Conservation (phyloP, 2,113 vertebrate species). For the Lepus americanus region DNA sequence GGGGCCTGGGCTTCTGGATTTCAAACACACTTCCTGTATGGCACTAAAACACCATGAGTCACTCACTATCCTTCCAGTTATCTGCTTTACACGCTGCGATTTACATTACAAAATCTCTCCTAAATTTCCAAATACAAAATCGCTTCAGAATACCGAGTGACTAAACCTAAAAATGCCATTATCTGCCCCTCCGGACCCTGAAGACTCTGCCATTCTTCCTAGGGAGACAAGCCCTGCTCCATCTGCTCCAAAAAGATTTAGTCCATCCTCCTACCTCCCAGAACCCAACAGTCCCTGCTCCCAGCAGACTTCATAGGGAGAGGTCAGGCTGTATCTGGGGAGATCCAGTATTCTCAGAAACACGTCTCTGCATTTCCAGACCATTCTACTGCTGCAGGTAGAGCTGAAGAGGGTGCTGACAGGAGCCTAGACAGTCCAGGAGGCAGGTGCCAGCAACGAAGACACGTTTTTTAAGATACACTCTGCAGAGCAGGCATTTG, state of each 20-base stretch:
- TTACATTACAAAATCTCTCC: not conserved
- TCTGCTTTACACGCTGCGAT: not conserved
- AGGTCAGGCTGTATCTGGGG: not conserved
- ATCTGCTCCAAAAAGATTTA: not conserved
- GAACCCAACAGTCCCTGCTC: not conserved
- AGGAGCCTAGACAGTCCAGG: not conserved
- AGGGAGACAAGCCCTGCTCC: not conserved
- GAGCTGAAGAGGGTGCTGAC: not conserved
- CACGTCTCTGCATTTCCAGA: not conserved
- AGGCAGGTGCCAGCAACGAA: not conserved
- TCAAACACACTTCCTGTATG: not conserved
- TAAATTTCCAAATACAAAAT: conserved; percentile 25
- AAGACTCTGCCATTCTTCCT: not conserved
- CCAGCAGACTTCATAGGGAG: not conserved
- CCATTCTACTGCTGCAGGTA: not conserved
- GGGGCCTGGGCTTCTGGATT: not conserved
- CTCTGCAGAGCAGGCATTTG: no score
- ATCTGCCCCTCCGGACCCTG: not conserved
- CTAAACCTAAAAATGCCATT: not conserved
- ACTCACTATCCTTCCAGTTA: no score
- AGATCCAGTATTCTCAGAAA: not conserved
- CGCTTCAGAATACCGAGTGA: not conserved
- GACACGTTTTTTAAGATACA: not conserved
- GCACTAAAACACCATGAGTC: no score
- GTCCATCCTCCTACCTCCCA: not conserved